Evolutionary conservation across 2,888 invertebrate species (phyloP).

Genomic region (Lottia scabra): DNA sequence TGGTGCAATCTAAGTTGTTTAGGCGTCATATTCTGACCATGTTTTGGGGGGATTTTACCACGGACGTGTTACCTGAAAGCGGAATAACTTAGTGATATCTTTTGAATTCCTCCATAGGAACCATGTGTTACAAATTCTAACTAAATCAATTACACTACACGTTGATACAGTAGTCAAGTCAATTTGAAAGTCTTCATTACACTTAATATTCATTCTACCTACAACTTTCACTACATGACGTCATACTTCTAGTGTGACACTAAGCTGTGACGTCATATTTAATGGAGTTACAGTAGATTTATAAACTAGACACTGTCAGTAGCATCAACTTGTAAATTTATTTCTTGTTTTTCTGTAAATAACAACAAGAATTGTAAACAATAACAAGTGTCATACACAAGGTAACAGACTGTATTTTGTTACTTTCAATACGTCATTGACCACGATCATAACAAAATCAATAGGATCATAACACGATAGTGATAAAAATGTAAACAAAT

Average conservation of each 20-base stretch:
- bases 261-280: background rate
- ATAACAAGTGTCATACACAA: background rate
- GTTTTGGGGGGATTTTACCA: too few relatives aligned
- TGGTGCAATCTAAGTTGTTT: too few relatives aligned
- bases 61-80: too few relatives aligned
- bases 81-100: too few relatives aligned
- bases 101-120: too few relatives aligned
- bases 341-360: background rate
- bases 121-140: too few relatives aligned
- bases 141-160: too few relatives aligned
- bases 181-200: background rate
- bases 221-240: background rate
- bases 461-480: too few relatives aligned
- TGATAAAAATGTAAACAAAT: too few relatives aligned
- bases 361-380: background rate
- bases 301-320: background rate
- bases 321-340: conserved; percentile 2
- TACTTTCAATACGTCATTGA: too few relatives aligned
- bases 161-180: background rate
- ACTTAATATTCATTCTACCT: background rate
- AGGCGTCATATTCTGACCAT: too few relatives aligned
- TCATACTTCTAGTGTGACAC: background rate
- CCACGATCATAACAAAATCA: too few relatives aligned
- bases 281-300: background rate
- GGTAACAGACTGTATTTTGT: background rate